A percentile compares a stretch with the other conserved stretches of the same genome.
These are phyloP conservation scores for Callimorpha dominula DNA, from an alignment of 2,888 invertebrate genomes.

Conservation along the genomic window DNA sequence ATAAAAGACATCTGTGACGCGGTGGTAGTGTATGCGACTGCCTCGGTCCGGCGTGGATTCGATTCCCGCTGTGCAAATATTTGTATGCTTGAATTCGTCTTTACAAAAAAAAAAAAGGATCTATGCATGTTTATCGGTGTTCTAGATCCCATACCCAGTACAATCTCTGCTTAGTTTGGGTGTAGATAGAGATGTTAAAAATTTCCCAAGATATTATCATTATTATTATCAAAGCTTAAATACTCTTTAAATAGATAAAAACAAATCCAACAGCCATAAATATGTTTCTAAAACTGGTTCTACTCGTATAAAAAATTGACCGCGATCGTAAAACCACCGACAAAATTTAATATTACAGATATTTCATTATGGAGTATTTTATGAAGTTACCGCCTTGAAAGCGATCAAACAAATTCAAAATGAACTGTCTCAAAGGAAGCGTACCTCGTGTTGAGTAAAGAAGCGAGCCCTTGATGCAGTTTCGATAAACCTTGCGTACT, in stretches of 20 bases:
- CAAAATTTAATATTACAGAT: slow-evolving; percentile 46
- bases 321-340: slow-evolving; percentile 30
- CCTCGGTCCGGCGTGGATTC: no score
- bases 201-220: not conserved
- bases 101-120: no score
- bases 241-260: slow-evolving; percentile 14
- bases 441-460: not conserved
- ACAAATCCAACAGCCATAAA: slow-evolving; percentile 29
- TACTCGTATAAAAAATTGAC: slow-evolving; percentile 44
- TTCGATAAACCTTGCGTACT: not conserved
- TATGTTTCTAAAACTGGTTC: slow-evolving; percentile 27
- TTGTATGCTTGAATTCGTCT: no score
- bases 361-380: slow-evolving; percentile 47
- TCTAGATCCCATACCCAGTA: no score
- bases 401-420: slow-evolving; percentile 17
- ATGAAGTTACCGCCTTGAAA: slow-evolving; percentile 35
- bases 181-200: no score
- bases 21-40: no score
- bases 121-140: no score
- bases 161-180: no score
- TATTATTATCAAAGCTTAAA: not conserved
- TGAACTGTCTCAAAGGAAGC: not conserved
- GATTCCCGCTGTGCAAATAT: no score
- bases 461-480: not conserved
- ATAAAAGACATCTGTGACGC: no score